Evolutionary conservation across 2,797 vertebrate species (phyloP), one percentile per base, ranked within the genome.

Genomic region (Rhabdophis nuchalis): DNA sequence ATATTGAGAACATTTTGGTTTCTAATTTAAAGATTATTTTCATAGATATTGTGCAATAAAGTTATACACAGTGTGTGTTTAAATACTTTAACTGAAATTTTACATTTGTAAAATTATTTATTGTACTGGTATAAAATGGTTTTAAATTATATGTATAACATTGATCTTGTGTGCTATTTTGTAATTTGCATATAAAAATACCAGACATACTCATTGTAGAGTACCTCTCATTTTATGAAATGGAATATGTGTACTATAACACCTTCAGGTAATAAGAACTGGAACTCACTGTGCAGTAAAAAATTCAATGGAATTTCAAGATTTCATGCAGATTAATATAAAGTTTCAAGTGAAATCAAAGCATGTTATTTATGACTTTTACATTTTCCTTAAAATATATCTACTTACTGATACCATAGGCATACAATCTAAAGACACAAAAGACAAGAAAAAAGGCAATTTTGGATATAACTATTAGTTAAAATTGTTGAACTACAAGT

Each of bases 31-130:
- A 97, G 98, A 97, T 97, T 97, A 99, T 98, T 98, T 98, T 98
- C 98, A 98, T 98, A 98, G 98, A 98, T 98, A 98, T 97, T 98
- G 98, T 99, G 99, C 98, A 99, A 99, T 99, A 99, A 98, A 97
- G 98, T 97, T 97, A 97, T 90, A 97, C 88, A 97, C 87, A 96
- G 98, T 99, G 98, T 98, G 98, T 98, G 98, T 98, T 99, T 99
- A 98, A 98, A 98, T 97, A 97, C 97, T 98, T 99, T 99, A 99
- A 98, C 98, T 97, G 96, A 97, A 97, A 97, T 96, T 97, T 97
- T 98, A 98, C 98, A 97, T 98, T 98, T 98, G 97, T 98, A 98
- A 98, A 98, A 97, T 98, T 98, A 98, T 98, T 98, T 98, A 98
- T 98, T 98, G 98, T 98, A 98, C 94, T 98, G 97, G 97, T 98